Base-by-base conservation (phyloP, 2,113 vertebrate genomes). In the Callopanchax toddi region DNA sequence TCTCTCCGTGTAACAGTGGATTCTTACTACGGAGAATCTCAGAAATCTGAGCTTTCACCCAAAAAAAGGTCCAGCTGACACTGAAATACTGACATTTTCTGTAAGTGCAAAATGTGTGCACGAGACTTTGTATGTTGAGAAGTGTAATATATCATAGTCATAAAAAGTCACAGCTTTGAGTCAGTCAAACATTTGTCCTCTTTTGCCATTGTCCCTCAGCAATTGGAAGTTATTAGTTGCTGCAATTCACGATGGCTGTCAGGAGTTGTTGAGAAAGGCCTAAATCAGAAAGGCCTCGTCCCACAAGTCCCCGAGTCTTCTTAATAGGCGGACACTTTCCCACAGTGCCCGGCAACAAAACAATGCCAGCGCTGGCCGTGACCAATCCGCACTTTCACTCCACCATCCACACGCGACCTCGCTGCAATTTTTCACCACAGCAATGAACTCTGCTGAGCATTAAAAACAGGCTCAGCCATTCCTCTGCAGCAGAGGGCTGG, bases 361-460 rank as follows among this genome's bases (percentile, higher is more conserved):
- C 94, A 97, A 98, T 94, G 91, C 92, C 78, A 70, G 81, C 87
- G 91, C 93, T 92, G 89, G 87, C 95, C 92, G 74, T 97, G 94
- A 96, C 96, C 95, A 97, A 98, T 98, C 75, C 60, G 57, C 90
- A 92, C 94, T 94, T 97, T 97, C 92, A 93, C 92, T 94, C 91
- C 92, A 92, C 94, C 94, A 93, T 95, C 95, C 95, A 96, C 96
- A 97, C 94, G 94, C 93, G 95, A 99, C 95, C 96, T 94, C 93
- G 86, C 92, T 88, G 94, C 86, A 92, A 96, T 97, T 96, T 97
- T 96, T 97, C 96, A 96, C 95, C 91, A 89, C 90, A 92, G 92
- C 86, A 93, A 95, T 96, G 94, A 96, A 97, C 94, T 95, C 95
- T 89, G 52, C 67, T 68, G 9, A 76, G 79, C 75, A 83, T 84